Evolutionary conservation across 2,797 vertebrate species (phyloP), one percentile per base, ranked within the genome.

Genomic region (Micropoecilia bifurca): DNA sequence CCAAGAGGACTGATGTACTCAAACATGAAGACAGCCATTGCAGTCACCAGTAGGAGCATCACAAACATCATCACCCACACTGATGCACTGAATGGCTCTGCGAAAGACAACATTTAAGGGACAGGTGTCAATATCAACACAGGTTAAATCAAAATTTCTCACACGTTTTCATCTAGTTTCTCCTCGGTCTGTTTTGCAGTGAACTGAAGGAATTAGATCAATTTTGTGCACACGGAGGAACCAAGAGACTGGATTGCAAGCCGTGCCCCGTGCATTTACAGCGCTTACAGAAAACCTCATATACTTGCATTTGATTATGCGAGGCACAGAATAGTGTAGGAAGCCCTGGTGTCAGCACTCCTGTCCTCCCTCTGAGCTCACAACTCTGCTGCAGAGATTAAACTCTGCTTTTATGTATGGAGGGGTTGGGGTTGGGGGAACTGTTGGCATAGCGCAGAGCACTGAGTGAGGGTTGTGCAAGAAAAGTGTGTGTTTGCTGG

Each of bases 1-100:
- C 98, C 98, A 80, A 99, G 96, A 47, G 98, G 98, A 93, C 98
- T 99, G 88, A 99, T 97, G 94, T 98, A 99, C 91, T 99, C 98
- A 86, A 99, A 99, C 94, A 99, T 97, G 84, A 99, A 99, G 79
- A 99, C 98, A 47, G 98, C 98, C 91, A 99, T 97, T 92, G 98
- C 98, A 0, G 98, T 99, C 73, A 99, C 98, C 78, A 99, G 96
- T 84, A 99, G 96, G 91, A 99, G 95, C 97, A 99, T 99, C 78
- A 99, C 98, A 90, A 99, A 99, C 98, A 99, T 99, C 98, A 99
- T 99, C 94, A 99, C 98, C 98, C 98, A 99, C 90, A 99, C 98
- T 20, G 98, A 98, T 79, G 98, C 98, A 90, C 98, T 99, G 96
- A 99, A 99, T 46, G 98, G 98, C 87, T 99, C 98, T 99, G 95